These are phyloP conservation scores for Chorisops tibialis DNA, from an alignment of 2,888 invertebrate genomes.

Conservation along the genomic window DNA sequence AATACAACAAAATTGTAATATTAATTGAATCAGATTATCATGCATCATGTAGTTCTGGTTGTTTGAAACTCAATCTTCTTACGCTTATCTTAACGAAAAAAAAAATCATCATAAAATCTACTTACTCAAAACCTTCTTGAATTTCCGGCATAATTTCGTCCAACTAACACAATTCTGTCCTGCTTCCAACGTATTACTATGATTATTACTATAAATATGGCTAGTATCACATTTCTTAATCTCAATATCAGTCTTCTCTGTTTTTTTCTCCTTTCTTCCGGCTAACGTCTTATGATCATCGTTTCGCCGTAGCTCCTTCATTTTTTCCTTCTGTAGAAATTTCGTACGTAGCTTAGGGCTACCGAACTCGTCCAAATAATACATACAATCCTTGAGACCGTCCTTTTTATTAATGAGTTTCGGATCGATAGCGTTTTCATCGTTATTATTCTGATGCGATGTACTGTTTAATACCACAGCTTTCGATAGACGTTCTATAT, in stretches of 20 bases:
- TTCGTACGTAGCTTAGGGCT: constrained; percentile 50
- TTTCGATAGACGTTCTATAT: background rate
- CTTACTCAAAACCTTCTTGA: constrained; percentile 36
- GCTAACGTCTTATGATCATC: constrained; percentile 16
- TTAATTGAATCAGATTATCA: too few species aligned
- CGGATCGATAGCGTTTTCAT: constrained; percentile 41
- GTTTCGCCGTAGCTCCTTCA: constrained; percentile 37
- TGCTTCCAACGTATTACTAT: background rate
- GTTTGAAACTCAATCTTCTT: too few species aligned
- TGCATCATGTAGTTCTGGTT: too few species aligned
- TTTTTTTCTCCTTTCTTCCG: constrained; percentile 3
- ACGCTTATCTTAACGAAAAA: too few species aligned
- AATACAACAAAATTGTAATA: too few species aligned
- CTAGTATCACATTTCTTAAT: constrained; percentile 34
- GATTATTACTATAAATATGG: constrained; percentile 15
- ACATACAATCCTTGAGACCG: constrained; percentile 51
- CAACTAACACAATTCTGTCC: constrained; percentile 48
- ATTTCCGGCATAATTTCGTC: constrained; percentile 40
- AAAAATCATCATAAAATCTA: constrained; percentile 12
- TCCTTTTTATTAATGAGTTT: constrained; percentile 50
- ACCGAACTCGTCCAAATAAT: constrained; percentile 51
- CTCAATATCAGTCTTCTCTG: constrained; percentile 32
- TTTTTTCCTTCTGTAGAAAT: constrained; percentile 46
- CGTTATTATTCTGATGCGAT: background rate
- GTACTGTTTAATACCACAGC: constrained; percentile 9